phyloP scores from a whole-genome alignment of 2,888 invertebrate genomes.

The Pherbina coryleti region DNA sequence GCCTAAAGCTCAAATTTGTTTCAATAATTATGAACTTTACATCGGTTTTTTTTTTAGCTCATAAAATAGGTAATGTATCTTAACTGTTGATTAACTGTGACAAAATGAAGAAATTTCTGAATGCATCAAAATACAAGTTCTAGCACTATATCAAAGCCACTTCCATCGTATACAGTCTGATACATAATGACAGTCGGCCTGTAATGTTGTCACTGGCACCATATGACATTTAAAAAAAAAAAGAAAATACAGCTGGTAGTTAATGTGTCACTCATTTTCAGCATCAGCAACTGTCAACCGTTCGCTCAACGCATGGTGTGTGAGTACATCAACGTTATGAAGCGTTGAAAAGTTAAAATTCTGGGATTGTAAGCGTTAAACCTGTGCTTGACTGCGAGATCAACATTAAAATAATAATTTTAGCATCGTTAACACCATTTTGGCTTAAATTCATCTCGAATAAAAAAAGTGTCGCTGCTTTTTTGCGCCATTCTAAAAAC shows the following conservation, averaged over 20 bases:
- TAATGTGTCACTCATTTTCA: conserved; percentile 28
- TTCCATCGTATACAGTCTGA: neutral
- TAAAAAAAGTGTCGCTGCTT: too few relatives aligned
- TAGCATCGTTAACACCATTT: too few relatives aligned
- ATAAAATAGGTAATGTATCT: too few relatives aligned
- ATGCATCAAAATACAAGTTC: conserved; percentile 9
- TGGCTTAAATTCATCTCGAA: too few relatives aligned
- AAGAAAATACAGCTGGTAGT: neutral
- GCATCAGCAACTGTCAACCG: conserved; percentile 24
- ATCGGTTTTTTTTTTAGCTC: too few relatives aligned
- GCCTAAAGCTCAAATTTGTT: too few relatives aligned
- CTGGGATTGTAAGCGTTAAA: neutral
- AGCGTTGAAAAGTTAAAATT: too few relatives aligned
- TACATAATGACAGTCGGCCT: conserved; percentile 3
- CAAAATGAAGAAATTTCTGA: conserved; percentile 9
- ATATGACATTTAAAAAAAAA: neutral
- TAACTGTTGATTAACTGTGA: neutral
- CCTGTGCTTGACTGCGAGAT: neutral
- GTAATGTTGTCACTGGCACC: neutral
- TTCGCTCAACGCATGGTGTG: neutral
- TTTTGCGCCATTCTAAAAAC: too few relatives aligned
- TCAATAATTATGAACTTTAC: too few relatives aligned
- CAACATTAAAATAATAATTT: too few relatives aligned
- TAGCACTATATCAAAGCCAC: neutral
- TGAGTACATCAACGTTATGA: neutral